Conservation (phyloP, 1,140 invertebrate species). For the Penaeus chinensis region DNA sequence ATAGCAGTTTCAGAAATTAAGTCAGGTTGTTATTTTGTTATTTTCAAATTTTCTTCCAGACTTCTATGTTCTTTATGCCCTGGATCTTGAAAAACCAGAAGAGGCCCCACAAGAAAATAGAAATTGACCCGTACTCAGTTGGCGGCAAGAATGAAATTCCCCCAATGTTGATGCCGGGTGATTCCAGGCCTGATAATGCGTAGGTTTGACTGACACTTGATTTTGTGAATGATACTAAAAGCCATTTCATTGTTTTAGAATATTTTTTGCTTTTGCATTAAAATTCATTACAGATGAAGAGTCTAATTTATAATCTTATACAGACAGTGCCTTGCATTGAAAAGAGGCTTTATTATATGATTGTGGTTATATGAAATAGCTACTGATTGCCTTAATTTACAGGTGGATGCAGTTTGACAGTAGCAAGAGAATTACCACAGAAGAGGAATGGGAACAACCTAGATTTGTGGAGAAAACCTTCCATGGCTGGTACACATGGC, state of each 20-base stretch:
- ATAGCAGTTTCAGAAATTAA: too few species aligned
- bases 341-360: not conserved
- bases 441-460: conserved; percentile 80
- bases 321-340: too few species aligned
- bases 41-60: conserved; percentile 66
- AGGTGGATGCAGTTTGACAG: conserved; percentile 80
- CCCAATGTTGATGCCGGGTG: conserved; percentile 10
- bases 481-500: conserved; percentile 86
- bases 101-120: conserved; percentile 75
- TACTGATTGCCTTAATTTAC: conserved; percentile 8
- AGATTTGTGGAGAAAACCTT: conserved; percentile 78
- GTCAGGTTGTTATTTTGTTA: too few species aligned
- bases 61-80: conserved; percentile 74
- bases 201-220: conserved; percentile 7
- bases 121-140: conserved; percentile 70
- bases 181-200: conserved; percentile 47
- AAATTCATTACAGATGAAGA: too few species aligned
- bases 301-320: too few species aligned
- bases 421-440: conserved; percentile 72
- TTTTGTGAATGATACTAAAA: too few species aligned
- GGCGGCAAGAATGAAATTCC: conserved; percentile 50
- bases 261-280: too few species aligned
- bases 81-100: conserved; percentile 84
- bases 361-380: not conserved
- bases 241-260: too few species aligned